phyloP scores from a whole-genome alignment of 2,797 vertebrate species.

The Characodon lateralis region DNA sequence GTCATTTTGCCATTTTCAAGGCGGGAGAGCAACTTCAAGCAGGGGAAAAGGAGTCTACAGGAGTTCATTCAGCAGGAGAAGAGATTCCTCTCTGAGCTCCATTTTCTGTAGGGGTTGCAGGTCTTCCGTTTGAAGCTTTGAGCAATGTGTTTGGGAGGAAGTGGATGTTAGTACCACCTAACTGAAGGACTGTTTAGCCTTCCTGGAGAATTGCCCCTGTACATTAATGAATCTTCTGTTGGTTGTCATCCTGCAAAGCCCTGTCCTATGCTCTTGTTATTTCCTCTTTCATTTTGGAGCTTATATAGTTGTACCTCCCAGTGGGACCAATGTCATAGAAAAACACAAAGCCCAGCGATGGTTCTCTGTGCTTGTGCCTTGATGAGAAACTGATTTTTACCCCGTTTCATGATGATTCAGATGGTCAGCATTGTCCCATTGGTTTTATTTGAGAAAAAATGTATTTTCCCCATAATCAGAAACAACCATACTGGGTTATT shows the following conservation, averaged over 20 bases:
- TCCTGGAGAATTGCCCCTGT: constrained; percentile 68
- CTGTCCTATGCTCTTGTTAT: constrained; percentile 46
- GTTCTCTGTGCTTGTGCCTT: constrained; percentile 85
- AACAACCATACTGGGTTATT: constrained; percentile 52
- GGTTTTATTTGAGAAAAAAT: constrained; percentile 60
- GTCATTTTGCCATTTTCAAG: constrained; percentile 82
- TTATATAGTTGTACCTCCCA: constrained; percentile 80
- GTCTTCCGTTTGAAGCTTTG: constrained; percentile 54
- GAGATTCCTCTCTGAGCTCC: constrained; percentile 73
- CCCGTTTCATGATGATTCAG: constrained; percentile 65
- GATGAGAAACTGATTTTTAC: constrained; percentile 76
- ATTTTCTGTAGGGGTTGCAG: constrained; percentile 74
- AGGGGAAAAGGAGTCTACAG: constrained; percentile 76
- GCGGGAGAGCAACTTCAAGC: constrained; percentile 81
- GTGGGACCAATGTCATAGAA: constrained; percentile 83
- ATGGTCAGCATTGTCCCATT: constrained; percentile 75
- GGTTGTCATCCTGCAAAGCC: constrained; percentile 66
- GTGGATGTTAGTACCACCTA: constrained; percentile 57
- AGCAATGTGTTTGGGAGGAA: constrained; percentile 37
- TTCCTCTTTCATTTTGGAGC: constrained; percentile 63
- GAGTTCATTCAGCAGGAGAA: constrained; percentile 76
- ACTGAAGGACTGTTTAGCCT: constrained; percentile 67
- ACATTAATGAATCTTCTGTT: constrained; percentile 77
- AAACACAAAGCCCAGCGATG: constrained; percentile 61
- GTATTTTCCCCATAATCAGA: constrained; percentile 55